A percentile compares a stretch with the other conserved stretches of the same genome.
Evolutionary conservation across 2,888 invertebrate species (phyloP).

Genomic region (Dorcus parallelipipedus): DNA sequence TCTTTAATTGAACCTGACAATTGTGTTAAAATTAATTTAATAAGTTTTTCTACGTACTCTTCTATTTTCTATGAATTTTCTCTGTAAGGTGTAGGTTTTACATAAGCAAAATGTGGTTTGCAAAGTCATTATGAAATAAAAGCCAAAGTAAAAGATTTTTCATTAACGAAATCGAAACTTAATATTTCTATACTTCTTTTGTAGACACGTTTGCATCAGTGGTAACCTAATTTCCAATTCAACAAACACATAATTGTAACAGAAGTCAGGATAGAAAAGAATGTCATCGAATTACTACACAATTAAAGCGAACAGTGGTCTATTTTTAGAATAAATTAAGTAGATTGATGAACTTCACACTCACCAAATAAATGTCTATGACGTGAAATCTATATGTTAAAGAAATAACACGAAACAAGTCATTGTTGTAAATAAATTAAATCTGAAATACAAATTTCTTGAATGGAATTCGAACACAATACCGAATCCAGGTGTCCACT

Average conservation of each 20-base stretch:
- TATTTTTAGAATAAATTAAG: slow-evolving; percentile 18
- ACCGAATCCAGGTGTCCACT: slow-evolving; percentile 20
- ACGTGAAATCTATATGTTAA: slow-evolving; percentile 19
- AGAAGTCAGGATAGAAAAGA: slow-evolving; percentile 8
- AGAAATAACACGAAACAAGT: slow-evolving; percentile 20
- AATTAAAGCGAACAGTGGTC: slow-evolving; percentile 16
- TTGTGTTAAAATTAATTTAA: no score
- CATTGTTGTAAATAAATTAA: slow-evolving; percentile 21
- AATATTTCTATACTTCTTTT: no score
- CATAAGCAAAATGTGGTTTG: no score
- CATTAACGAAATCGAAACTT: no score
- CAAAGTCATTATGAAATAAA: no score
- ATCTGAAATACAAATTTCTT: slow-evolving; percentile 21
- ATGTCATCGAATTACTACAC: slow-evolving; percentile 20
- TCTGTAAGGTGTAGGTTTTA: no score
- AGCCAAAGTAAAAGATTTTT: no score
- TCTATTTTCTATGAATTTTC: no score
- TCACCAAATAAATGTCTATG: slow-evolving; percentile 16
- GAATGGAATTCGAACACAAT: slow-evolving; percentile 20
- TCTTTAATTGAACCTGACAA: no score
- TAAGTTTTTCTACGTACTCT: no score
- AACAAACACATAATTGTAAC: not conserved
- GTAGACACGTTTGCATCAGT: no score
- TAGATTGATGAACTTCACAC: slow-evolving; percentile 16
- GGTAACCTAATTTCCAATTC: not conserved